Conservation (phyloP, 2,113 vertebrate genomes). For the Plotosus lineatus region DNA sequence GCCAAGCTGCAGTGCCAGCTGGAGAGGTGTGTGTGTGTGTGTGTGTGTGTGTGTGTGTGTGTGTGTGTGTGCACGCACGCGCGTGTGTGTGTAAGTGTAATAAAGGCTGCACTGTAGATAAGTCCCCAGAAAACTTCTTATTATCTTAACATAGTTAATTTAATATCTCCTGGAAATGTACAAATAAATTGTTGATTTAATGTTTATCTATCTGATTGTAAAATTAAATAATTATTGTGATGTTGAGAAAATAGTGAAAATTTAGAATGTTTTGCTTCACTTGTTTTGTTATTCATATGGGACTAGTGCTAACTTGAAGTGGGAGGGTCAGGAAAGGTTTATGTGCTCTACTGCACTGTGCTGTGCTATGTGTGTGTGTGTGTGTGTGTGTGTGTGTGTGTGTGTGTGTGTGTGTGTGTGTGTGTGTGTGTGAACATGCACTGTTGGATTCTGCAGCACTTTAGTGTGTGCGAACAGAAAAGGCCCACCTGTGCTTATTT, state of each 20-base stretch:
- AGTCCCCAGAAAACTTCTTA: constrained; percentile 59
- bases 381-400: constrained; percentile 13
- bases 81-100: not conserved
- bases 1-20: constrained; percentile 74
- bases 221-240: not conserved
- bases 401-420: constrained; percentile 43
- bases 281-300: constrained; percentile 30
- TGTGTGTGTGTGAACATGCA: constrained; percentile 21
- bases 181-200: not conserved
- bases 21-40: constrained; percentile 54
- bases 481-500: constrained; percentile 50
- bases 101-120: constrained; percentile 30
- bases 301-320: constrained; percentile 25
- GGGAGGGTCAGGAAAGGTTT: constrained; percentile 59
- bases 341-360: constrained; percentile 50
- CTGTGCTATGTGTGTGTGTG: constrained; percentile 39
- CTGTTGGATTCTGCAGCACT: constrained; percentile 19
- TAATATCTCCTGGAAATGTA: not conserved
- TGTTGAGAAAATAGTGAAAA: not conserved
- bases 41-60: constrained; percentile 5
- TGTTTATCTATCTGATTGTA: not conserved
- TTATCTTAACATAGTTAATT: constrained; percentile 3
- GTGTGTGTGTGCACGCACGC: not conserved
- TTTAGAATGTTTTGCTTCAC: not conserved
- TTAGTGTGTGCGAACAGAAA: constrained; percentile 37